These are phyloP conservation scores for Dicyrtomina minuta DNA, from an alignment of 2,888 invertebrate species.

Conservation along the genomic window DNA sequence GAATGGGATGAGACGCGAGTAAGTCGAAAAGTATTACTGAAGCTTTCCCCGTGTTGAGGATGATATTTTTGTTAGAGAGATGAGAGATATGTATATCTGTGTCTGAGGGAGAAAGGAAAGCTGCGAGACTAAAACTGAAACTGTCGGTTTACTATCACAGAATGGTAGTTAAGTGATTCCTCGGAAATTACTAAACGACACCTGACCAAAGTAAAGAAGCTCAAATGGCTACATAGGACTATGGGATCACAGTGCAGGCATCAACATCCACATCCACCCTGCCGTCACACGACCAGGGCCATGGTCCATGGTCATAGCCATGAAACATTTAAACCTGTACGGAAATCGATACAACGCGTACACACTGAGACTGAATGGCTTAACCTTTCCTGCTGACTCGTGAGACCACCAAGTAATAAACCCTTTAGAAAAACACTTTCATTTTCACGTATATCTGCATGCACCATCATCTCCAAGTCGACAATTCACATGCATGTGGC, in stretches of 20 bases:
- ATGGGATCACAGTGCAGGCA: background rate
- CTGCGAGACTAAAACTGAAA: background rate
- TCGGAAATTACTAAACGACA: constrained; percentile 16
- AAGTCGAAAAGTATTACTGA: background rate
- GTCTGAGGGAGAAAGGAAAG: too few species aligned
- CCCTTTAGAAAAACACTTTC: too few species aligned
- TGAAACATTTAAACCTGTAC: constrained; percentile 13
- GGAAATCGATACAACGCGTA: background rate
- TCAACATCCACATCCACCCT: too few species aligned
- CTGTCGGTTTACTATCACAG: background rate
- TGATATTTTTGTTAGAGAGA: too few species aligned
- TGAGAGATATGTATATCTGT: background rate
- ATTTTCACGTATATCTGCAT: too few species aligned
- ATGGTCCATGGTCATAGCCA: background rate
- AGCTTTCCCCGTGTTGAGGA: constrained; percentile 1
- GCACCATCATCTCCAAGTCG: too few species aligned
- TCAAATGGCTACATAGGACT: background rate
- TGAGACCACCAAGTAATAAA: too few species aligned
- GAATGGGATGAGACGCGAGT: background rate
- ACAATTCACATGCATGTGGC: too few species aligned
- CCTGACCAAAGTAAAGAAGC: background rate
- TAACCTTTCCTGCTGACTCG: too few species aligned
- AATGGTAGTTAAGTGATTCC: constrained; percentile 9
- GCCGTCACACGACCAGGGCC: too few species aligned
- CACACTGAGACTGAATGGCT: too few species aligned